Evolutionary conservation across 2,888 invertebrate species (phyloP).

Genomic region (Eulithis testata): DNA sequence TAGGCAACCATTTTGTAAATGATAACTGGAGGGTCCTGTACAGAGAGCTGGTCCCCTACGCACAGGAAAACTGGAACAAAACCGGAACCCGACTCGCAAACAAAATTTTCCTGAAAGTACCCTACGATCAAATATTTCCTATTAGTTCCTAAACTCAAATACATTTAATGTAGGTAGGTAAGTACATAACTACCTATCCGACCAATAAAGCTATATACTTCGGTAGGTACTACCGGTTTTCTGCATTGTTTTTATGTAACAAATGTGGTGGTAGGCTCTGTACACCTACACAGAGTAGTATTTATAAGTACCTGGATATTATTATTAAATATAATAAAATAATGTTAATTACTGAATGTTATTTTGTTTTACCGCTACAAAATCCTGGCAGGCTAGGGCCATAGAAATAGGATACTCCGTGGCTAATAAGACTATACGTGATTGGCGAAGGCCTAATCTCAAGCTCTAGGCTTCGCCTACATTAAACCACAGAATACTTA

Average conservation of each 20-base stretch:
- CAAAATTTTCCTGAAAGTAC: constrained; percentile 81
- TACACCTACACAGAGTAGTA: not conserved
- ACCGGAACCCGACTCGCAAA: constrained; percentile 81
- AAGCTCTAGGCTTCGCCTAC: too few species aligned
- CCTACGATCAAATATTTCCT: constrained; percentile 73
- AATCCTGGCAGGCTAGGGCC: too few species aligned
- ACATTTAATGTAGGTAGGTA: not conserved
- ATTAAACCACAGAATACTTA: too few species aligned
- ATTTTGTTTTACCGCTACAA: too few species aligned
- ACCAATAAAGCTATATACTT: constrained; percentile 17
- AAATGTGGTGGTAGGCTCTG: constrained; percentile 9
- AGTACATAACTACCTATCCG: too few species aligned
- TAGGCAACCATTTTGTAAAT: constrained; percentile 82
- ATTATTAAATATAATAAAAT: not conserved
- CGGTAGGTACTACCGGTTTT: constrained; percentile 21
- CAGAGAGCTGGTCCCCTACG: constrained; percentile 81
- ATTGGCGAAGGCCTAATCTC: too few species aligned
- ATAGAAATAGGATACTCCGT: too few species aligned
- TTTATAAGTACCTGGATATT: not conserved
- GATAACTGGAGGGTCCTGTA: constrained; percentile 86
- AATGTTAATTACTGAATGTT: too few species aligned
- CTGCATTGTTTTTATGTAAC: constrained; percentile 43
- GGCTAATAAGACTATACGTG: too few species aligned
- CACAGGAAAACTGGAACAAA: constrained; percentile 83
- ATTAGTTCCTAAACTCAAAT: constrained; percentile 33